Evolutionary conservation across 1,140 invertebrate genomes (phyloP), one percentile per base, ranked within the genome.

Genomic region (Penaeus japonicus): DNA sequence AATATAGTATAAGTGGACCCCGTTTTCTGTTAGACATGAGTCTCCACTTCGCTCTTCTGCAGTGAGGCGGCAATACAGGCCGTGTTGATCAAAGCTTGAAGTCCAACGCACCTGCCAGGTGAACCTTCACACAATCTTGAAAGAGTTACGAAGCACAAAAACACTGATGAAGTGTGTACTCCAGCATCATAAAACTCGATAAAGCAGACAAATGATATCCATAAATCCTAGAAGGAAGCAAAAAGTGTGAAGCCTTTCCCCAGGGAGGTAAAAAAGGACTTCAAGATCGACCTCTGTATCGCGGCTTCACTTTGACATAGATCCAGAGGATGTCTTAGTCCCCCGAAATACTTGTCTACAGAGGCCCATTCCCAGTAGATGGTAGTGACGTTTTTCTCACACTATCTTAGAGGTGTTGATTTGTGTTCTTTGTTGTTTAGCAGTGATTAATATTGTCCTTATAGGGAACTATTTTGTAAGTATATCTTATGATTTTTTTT

Each of bases 391-490:
- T 59, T 39, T 85, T 73, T 70, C 84, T 78, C 73, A 85, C 84
- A 85, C 84, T 85, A 87, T 81, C 62, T 57, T 87, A 80, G 85
- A 81, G 62, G 85, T 87, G 85, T 87, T 82, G 65, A 83, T 83
- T 88, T 83, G 35, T 65, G 79, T 88, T 75, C 39, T 88, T 88
- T 65, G 79, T 88, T 75, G 32, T 88, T 88, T 82, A 88, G 80
- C 70, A 88, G 80, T 79, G 85, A 87, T 53, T 87, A 57, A 87
- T 87, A 87, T 80, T 87, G 85, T 80, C 85, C 80, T 78, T 27
- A 85, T 85, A 85, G 84, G 84, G 84, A 85, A 84, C 53, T 85
- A 78, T 85, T 85, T 85, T 85, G 73, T 75, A 85, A 79, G 84
- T 79, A 85, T 85, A 78, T 39, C 84, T 85, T 75, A 57, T 54